These are phyloP conservation scores for Schizothorax lantsangensis DNA, from an alignment of 2,797 vertebrate species.

Conservation along the genomic window DNA sequence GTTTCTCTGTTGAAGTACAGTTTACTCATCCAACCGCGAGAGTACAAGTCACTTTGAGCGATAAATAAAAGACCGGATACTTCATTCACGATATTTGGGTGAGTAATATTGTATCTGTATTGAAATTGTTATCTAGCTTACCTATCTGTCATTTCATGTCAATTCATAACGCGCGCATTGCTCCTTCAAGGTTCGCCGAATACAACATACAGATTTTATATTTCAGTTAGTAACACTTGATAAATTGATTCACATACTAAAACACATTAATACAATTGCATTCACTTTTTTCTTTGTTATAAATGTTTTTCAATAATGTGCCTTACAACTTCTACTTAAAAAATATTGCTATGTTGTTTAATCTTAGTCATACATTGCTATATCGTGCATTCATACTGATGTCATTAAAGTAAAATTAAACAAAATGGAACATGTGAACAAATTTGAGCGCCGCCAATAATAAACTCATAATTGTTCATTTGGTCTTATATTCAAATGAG, in stretches of 20 bases:
- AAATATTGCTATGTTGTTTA: not conserved
- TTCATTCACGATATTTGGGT: slow-evolving; percentile 54
- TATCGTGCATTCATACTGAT: not conserved
- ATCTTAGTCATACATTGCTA: not conserved
- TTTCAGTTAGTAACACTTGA: not conserved
- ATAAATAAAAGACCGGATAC: slow-evolving; percentile 42
- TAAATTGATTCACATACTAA: not conserved
- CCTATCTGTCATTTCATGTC: not conserved
- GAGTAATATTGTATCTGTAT: slow-evolving; percentile 51
- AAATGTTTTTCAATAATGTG: not conserved
- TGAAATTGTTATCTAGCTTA: not conserved
- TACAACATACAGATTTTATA: not conserved
- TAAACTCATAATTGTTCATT: not conserved
- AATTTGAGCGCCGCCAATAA: not conserved
- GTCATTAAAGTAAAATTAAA: not conserved
- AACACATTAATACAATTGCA: not conserved
- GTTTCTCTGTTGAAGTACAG: slow-evolving; percentile 49
- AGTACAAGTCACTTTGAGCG: slow-evolving; percentile 40
- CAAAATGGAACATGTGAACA: not conserved
- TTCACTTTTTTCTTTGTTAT: not conserved
- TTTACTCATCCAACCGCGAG: slow-evolving; percentile 46
- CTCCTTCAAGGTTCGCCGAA: slow-evolving; percentile 2
- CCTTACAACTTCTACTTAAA: slow-evolving; percentile 15
- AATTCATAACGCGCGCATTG: not conserved
- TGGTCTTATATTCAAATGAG: slow-evolving; percentile 6